phyloP scores from a whole-genome alignment of 2,888 invertebrate genomes.

The Lycophotia porphyrea region DNA sequence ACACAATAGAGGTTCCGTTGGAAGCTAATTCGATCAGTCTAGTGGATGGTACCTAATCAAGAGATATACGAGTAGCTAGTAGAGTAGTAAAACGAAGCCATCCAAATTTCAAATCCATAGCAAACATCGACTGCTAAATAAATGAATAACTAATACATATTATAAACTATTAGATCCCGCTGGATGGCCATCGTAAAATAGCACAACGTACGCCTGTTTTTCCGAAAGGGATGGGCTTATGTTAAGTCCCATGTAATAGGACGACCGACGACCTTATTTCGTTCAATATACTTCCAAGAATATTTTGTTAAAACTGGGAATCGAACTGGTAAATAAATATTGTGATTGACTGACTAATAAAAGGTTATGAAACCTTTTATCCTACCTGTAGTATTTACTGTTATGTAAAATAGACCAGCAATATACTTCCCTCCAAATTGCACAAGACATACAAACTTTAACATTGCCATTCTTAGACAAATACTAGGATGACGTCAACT shows the following conservation, averaged over 20 bases:
- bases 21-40: slow-evolving; percentile 35
- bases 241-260: not conserved
- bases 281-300: not conserved
- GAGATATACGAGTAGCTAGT: slow-evolving; percentile 24
- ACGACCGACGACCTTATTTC: not conserved
- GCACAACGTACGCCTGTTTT: not conserved
- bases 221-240: not conserved
- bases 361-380: not conserved
- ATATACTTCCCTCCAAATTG: not conserved
- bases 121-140: slow-evolving; percentile 11
- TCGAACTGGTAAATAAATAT: not conserved
- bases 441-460: slow-evolving; percentile 10
- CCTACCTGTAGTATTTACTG: not conserved
- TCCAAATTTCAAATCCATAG: slow-evolving; percentile 2
- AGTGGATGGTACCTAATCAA: not conserved
- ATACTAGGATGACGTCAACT: slow-evolving; percentile 37
- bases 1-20: slow-evolving; percentile 3
- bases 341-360: not conserved
- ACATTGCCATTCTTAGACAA: not conserved
- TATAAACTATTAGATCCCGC: not conserved
- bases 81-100: not conserved
- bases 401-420: not conserved
- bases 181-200: not conserved
- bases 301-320: not conserved
- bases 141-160: not conserved